These are phyloP conservation scores for Etheostoma cragini DNA, from an alignment of 2,113 vertebrate genomes.

Conservation along the genomic window DNA sequence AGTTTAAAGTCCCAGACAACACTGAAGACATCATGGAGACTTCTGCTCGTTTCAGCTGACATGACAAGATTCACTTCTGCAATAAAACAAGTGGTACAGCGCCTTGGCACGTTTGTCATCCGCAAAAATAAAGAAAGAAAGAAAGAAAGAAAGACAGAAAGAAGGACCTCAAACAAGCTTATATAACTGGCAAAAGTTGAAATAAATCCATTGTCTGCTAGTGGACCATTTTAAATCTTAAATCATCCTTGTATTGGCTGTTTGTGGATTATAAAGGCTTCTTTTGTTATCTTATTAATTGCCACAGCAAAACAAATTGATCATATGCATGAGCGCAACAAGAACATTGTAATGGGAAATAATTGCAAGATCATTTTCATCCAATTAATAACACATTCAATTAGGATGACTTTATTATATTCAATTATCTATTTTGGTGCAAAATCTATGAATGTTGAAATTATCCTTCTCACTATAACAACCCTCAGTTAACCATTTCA, in stretches of 20 bases:
- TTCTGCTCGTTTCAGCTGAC: conserved; percentile 67
- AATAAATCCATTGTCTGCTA: not conserved
- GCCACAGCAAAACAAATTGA: not conserved
- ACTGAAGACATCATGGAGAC: conserved; percentile 9
- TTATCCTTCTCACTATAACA: not conserved
- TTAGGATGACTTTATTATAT: not conserved
- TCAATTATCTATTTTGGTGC: not conserved
- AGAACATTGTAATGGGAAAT: not conserved
- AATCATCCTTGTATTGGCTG: not conserved
- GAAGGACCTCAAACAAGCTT: not conserved
- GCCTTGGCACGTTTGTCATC: conserved; percentile 21
- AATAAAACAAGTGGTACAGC: conserved; percentile 20
- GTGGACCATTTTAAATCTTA: not conserved
- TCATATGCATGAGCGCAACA: not conserved
- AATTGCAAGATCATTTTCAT: not conserved
- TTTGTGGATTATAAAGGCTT: not conserved
- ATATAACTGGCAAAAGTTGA: not conserved
- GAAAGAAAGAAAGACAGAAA: conserved; percentile 16
- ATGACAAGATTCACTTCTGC: conserved; percentile 72
- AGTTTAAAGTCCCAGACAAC: conserved; percentile 14
- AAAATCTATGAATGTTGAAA: not conserved
- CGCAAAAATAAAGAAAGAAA: conserved; percentile 17
- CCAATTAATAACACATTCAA: not conserved
- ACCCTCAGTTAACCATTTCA: not conserved
- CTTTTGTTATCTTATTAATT: not conserved